Base-by-base conservation (phyloP, 2,888 invertebrate species). In the Acleris holmiana region DNA sequence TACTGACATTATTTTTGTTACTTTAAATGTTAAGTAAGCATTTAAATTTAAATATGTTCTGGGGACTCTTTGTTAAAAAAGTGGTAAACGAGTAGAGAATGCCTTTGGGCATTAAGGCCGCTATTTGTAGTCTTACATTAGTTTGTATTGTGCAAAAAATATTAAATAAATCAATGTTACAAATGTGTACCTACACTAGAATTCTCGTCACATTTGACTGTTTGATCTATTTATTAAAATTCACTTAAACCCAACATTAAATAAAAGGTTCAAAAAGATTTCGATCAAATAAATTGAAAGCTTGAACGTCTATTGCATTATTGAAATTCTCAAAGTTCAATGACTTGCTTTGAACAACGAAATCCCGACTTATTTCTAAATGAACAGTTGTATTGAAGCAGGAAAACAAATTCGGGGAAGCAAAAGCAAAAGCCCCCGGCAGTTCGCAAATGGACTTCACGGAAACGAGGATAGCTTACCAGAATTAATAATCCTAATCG, bases 401-500 rank as follows among this genome's bases (percentile, higher is more conserved):
- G 44, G 55, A 55, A 55, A 55, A 55, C 23, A 7, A 15, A 8
- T 50, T 17, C 21, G 40, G 6, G 5, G 54, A 44, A 41, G 40
- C 18, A 10, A n/a, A n/a, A n/a, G n/a, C n/a, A n/a, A n/a, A 41
- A 18, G 23, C 55, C 55, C 19, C 23, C 23, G n/a, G 44, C 55
- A 13, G 53, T 40, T 55, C 23, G 55, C 53, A 40, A 53, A 53
- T n/a, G 19, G 40, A 44, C 10, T 55, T 55, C 55, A 44, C 23
- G 44, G 55, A 55, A 55, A 21, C n/a, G 44, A 23, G 55, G 55
- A 23, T 29, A 46, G 56, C 15, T 57, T 46, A 57, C 19, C 18
- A 18, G 46, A 18, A 56, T 57, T 55, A 55, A 44, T 55, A 44
- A 55, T 55, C 55, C 19, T 35, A 29, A 48, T 35, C 48, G 57